A percentile compares a stretch with the other conserved stretches of the same genome.
Conservation (phyloP, 2,797 vertebrate genomes). For the Setipinna tenuifilis region DNA sequence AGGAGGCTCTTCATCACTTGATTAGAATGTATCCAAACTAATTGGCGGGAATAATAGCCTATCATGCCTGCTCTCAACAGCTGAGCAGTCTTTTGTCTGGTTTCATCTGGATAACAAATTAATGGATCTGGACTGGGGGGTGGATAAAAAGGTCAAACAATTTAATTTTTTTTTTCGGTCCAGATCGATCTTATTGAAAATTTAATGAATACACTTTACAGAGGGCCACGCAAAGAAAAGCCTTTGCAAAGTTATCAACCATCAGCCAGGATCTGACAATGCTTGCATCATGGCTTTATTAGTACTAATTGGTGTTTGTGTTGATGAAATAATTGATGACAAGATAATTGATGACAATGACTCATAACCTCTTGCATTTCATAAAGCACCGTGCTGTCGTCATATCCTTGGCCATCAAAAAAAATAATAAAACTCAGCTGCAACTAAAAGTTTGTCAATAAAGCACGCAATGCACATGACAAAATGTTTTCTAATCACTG, state of each 20-base stretch:
- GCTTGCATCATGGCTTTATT: background rate
- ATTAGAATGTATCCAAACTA: constrained; percentile 18
- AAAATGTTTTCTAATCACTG: constrained; percentile 10
- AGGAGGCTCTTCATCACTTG: background rate
- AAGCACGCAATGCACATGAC: background rate
- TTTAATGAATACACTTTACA: constrained; percentile 61
- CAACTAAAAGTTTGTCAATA: background rate
- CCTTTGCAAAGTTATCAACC: background rate
- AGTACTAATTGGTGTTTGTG: constrained; percentile 11
- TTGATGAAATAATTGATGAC: constrained; percentile 27
- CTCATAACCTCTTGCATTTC: background rate
- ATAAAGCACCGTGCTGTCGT: background rate
- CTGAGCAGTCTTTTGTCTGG: background rate
- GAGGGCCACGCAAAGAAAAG: background rate
- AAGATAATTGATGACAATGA: constrained; percentile 7
- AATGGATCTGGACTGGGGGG: background rate
- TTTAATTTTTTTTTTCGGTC: background rate
- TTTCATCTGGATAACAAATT: constrained; percentile 11
- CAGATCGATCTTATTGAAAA: constrained; percentile 43
- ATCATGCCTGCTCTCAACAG: background rate
- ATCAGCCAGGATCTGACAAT: background rate
- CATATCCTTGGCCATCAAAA: background rate
- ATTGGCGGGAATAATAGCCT: constrained; percentile 10
- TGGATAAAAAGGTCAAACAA: constrained; percentile 26
- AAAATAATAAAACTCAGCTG: background rate